These are phyloP conservation scores for Pandion haliaetus DNA, from an alignment of 2,113 vertebrate genomes.

Conservation along the genomic window DNA sequence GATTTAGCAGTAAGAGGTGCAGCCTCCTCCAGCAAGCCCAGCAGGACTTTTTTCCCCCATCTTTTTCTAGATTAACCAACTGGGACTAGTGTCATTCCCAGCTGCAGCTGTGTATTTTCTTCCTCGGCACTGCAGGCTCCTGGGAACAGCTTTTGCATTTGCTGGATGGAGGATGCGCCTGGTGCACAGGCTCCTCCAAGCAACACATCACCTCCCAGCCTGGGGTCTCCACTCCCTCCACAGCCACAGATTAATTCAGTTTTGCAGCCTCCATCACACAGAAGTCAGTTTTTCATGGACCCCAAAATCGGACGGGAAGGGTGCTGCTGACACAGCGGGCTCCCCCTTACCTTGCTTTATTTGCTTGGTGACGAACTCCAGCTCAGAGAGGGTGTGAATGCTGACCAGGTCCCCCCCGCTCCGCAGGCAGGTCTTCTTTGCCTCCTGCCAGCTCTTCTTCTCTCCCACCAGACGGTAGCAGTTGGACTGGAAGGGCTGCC, in stretches of 20 bases:
- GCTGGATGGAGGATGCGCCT: not conserved
- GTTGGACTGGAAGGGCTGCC: conserved; percentile 90
- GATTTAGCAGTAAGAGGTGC: not conserved
- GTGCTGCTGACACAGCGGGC: not conserved
- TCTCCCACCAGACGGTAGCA: conserved; percentile 90
- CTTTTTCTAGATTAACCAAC: not conserved
- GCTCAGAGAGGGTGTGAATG: conserved; percentile 89
- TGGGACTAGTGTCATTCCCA: not conserved
- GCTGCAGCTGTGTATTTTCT: not conserved
- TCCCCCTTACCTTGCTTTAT: conserved; percentile 82
- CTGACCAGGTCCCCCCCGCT: conserved; percentile 90
- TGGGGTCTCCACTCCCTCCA: not conserved
- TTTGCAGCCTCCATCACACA: not conserved
- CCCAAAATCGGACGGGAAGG: not conserved
- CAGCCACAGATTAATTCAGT: not conserved
- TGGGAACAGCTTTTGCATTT: not conserved
- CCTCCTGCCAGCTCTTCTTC: conserved; percentile 86
- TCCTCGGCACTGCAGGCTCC: not conserved
- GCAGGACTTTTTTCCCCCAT: not conserved
- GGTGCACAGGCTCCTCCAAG: not conserved
- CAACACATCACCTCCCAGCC: not conserved
- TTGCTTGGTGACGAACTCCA: conserved; percentile 90
- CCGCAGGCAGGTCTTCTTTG: conserved; percentile 86
- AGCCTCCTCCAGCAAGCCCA: not conserved
- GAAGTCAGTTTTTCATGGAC: too few relatives aligned